A percentile compares a stretch with the other conserved stretches of the same genome.
Conservation (phyloP, 2,113 vertebrate genomes). For the Apistogramma diplotaenia region DNA sequence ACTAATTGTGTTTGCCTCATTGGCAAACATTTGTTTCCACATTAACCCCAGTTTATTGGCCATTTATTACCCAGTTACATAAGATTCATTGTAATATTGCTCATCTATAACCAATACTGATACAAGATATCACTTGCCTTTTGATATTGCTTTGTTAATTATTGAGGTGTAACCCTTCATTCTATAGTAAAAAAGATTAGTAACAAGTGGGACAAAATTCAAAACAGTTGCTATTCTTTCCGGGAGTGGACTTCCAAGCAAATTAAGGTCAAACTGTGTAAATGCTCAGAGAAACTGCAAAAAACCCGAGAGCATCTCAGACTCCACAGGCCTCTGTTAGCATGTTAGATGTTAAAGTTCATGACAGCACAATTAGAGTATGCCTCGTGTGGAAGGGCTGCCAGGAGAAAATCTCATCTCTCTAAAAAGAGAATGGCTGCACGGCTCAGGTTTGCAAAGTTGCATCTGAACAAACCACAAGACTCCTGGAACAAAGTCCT, state of each 20-base stretch:
- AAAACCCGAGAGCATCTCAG: rapidly evolving
- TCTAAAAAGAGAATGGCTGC: too few relatives aligned
- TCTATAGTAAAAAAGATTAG: neutral
- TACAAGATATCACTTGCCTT: neutral
- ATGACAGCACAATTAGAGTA: neutral
- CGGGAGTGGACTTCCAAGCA: neutral
- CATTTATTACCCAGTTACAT: neutral
- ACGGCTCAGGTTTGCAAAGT: too few relatives aligned
- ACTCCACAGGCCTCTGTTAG: neutral
- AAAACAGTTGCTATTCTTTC: too few relatives aligned
- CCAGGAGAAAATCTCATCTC: too few relatives aligned
- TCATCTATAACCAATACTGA: neutral
- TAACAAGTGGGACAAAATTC: neutral
- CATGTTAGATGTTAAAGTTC: neutral
- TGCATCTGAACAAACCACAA: too few relatives aligned
- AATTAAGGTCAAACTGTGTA: neutral
- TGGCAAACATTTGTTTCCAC: neutral
- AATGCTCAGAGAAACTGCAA: neutral
- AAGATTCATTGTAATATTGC: neutral
- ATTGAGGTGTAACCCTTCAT: neutral
- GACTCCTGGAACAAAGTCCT: too few relatives aligned
- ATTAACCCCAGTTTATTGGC: neutral
- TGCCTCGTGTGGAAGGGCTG: too few relatives aligned
- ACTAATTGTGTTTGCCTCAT: too few relatives aligned
- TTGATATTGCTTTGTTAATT: neutral